Conservation (phyloP, 2,113 vertebrate genomes). For the Chiloscyllium plagiosum region DNA sequence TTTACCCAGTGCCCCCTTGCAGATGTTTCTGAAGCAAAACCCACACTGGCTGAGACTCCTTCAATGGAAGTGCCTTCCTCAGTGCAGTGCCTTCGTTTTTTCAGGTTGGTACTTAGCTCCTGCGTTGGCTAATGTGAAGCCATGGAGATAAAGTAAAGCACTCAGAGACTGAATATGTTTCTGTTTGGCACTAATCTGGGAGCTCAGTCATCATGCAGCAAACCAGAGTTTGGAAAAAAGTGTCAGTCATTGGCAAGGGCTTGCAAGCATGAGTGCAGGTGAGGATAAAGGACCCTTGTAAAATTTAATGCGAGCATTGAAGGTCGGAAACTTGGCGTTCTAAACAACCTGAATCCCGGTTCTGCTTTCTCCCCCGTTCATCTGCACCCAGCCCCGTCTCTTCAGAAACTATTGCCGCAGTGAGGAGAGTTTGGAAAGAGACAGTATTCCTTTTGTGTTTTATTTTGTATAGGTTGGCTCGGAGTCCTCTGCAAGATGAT, state of each 20-base stretch:
- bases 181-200: background rate
- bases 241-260: background rate
- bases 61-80: background rate
- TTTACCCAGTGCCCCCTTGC: background rate
- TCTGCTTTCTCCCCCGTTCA: background rate
- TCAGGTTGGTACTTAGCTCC: background rate
- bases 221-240: background rate
- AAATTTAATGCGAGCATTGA: background rate
- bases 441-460: background rate
- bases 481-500: constrained; percentile 17
- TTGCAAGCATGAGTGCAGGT: background rate
- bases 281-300: constrained; percentile 24
- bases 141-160: background rate
- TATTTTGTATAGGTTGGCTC: background rate
- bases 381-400: background rate
- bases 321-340: background rate
- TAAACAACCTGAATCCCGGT: background rate
- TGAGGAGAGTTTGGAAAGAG: background rate
- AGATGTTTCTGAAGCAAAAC: background rate
- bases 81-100: background rate
- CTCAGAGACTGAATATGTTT: background rate
- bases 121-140: background rate
- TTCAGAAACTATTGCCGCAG: background rate
- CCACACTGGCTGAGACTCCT: background rate
- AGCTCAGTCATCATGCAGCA: background rate